Base-by-base conservation (phyloP, 92 coral and sea anemone genomes). In the Paramuricea clavata region DNA sequence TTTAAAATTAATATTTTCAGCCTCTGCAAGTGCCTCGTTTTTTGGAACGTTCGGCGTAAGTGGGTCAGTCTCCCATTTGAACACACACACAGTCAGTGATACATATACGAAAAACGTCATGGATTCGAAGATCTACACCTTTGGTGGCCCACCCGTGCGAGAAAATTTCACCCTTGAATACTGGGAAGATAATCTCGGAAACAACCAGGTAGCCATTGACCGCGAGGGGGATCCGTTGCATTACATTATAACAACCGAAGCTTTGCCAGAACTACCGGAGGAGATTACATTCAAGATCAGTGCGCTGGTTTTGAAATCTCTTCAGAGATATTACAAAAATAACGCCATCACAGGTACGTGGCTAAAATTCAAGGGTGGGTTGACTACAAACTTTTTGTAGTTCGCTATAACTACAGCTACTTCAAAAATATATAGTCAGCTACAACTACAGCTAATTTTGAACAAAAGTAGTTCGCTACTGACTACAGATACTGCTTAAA, bases 21-120 rank as follows among this genome's bases (percentile, higher is more conserved):
- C 98, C 0, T 78, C 98, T 2, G 98, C 98, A 28, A 88, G 97
- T 74, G 98, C 95, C 3, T 95, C 98, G 25, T 95, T 95, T 80
- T 92, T 93, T 32, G 93, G 90, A 3, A 19, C n/a, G 1, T 91
- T 95, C 61, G 95, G 97, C n/a, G 69, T 73, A 28, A 81, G 89
- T 19, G 88, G 74, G 0, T 83, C 95, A 11, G 84, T 61, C 82
- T 85, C 86, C 19, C 89, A 87, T 41, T n/a, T 81, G 32, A 88
- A 90, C 10, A 90, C 88, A 25, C 80, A 76, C n/a, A 26, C 89
- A 50, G 92, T 60, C 39, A 74, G 92, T 33, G 92, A 93, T 17
- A 32, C 93, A 36, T 95, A 93, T 87, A 87, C 73, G 5, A 71
- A 90, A 36, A 93, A 83, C 59, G 87, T 82, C 43, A 92, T 74